Percentiles rank a stretch among this genome's conserved stretches.
phyloP scores from a whole-genome alignment of 2,113 vertebrate species.

The Nesoenas mayeri region DNA sequence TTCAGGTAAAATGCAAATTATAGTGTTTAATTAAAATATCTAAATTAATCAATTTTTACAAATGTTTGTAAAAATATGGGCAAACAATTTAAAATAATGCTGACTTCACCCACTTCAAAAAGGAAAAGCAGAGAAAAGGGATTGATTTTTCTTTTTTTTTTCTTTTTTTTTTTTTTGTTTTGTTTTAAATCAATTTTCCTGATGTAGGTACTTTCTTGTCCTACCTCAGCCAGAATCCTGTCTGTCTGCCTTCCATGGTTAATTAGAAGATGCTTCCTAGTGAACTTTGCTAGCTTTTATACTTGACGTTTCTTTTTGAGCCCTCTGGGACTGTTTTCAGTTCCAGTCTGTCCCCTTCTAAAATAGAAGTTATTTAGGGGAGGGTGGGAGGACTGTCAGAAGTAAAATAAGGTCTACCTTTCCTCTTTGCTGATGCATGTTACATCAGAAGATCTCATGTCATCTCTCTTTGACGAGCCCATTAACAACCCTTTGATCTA shows the following conservation, averaged over 20 bases:
- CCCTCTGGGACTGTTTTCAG: neutral
- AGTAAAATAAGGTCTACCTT: neutral
- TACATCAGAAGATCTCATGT: neutral
- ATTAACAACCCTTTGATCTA: neutral
- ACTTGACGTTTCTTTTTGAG: neutral
- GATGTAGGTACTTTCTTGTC: neutral
- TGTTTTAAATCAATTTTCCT: neutral
- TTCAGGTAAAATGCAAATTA: neutral
- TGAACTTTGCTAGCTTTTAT: neutral
- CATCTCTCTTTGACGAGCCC: neutral
- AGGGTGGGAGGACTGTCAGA: neutral
- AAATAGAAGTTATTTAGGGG: neutral
- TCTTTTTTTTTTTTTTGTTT: neutral
- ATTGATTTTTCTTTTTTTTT: neutral
- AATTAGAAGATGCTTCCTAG: neutral
- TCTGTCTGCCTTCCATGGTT: neutral
- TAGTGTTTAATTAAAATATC: neutral
- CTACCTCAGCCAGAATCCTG: neutral
- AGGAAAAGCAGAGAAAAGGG: neutral
- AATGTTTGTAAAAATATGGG: neutral
- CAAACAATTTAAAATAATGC: neutral
- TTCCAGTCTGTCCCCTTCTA: neutral
- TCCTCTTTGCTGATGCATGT: neutral
- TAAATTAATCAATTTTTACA: neutral
- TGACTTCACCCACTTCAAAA: neutral